Evolutionary conservation across 1,140 invertebrate species (phyloP).

Genomic region (Sminthurinus signatus): DNA sequence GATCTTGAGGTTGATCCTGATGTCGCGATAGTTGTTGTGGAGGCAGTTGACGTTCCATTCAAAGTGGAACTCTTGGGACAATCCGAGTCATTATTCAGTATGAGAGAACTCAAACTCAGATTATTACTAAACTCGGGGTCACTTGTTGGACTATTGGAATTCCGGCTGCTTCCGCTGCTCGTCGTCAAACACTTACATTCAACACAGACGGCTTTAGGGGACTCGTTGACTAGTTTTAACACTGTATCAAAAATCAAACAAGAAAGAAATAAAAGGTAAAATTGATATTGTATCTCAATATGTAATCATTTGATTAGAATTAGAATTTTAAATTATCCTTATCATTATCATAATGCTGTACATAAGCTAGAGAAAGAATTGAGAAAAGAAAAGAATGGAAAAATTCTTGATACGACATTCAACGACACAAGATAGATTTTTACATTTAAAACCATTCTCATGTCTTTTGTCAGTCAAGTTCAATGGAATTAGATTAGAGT

Average conservation of each 20-base stretch:
- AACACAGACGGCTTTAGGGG: conserved; percentile 36
- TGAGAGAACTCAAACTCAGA: neutral
- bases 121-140: conserved; percentile 1
- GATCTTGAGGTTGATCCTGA: neutral
- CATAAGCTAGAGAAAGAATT: too few relatives aligned
- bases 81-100: neutral
- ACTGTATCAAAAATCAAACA: conserved; percentile 19
- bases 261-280: too few relatives aligned
- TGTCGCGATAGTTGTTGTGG: neutral
- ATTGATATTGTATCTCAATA: too few relatives aligned
- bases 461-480: too few relatives aligned
- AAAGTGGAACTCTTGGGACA: neutral
- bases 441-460: too few relatives aligned
- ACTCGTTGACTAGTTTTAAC: conserved; percentile 38
- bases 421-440: too few relatives aligned
- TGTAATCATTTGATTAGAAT: too few relatives aligned
- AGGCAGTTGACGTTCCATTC: neutral
- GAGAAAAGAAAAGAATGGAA: too few relatives aligned
- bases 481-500: too few relatives aligned
- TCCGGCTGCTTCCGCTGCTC: conserved; percentile 9
- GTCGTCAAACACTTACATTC: conserved; percentile 16
- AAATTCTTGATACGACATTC: too few relatives aligned
- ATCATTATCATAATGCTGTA: too few relatives aligned
- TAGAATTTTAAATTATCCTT: too few relatives aligned
- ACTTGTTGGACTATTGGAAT: neutral